A percentile compares a stretch with the other conserved stretches of the same genome.
phyloP scores from a whole-genome alignment of 1,140 invertebrate species.

The Sinonovacula constricta region DNA sequence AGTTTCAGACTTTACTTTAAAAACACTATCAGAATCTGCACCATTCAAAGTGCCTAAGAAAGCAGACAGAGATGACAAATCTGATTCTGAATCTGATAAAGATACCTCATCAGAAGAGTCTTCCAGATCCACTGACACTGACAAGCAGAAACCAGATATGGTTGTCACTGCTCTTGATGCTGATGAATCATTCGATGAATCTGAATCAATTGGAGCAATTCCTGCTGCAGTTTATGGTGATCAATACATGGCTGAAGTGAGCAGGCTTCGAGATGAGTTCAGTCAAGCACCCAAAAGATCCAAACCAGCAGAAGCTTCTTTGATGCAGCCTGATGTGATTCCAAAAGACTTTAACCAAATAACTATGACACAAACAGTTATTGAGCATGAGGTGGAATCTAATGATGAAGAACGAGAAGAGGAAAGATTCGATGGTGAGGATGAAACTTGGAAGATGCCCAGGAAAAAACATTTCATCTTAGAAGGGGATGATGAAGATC shows the following conservation, averaged over 20 bases:
- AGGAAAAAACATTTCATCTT: slow-evolving; percentile 19
- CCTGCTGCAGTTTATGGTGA: slow-evolving; percentile 19
- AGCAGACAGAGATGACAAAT: no score
- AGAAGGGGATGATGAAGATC: slow-evolving; percentile 11
- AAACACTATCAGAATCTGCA: not conserved
- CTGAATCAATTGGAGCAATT: slow-evolving; percentile 38
- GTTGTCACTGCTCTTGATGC: slow-evolving; percentile 2
- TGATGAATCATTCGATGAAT: slow-evolving; percentile 48
- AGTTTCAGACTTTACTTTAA: not conserved
- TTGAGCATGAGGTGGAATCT: slow-evolving; percentile 28
- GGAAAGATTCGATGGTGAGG: slow-evolving; percentile 1
- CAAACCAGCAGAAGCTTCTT: not conserved
- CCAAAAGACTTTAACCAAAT: no score
- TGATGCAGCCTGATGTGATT: not conserved
- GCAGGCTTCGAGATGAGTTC: slow-evolving; percentile 23
- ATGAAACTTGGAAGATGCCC: slow-evolving; percentile 12
- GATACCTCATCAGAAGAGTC: not conserved
- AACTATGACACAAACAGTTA: no score
- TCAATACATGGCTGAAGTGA: slow-evolving; percentile 43
- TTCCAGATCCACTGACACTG: not conserved
- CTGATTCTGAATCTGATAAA: not conserved
- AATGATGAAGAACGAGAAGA: slow-evolving; percentile 17
- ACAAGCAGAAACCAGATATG: slow-evolving; percentile 7
- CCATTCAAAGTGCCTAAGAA: no score
- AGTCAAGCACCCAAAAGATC: no score